A percentile compares a stretch with the other conserved stretches of the same genome.
phyloP scores from a whole-genome alignment of 1,140 invertebrate genomes.

The Centruroides sculpturatus region DNA sequence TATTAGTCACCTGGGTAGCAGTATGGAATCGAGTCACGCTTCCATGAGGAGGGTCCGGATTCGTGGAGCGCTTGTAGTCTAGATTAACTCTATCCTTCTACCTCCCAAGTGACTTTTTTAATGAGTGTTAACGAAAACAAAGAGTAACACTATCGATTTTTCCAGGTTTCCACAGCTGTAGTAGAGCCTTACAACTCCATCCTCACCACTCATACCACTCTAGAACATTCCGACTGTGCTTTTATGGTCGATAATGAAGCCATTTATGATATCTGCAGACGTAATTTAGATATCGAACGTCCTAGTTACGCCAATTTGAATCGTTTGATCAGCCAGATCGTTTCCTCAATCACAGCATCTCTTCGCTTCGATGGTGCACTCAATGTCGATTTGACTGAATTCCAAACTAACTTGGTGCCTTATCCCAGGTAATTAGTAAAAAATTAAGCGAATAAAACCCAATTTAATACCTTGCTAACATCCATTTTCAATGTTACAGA shows the following conservation, averaged over 20 bases:
- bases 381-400: slow-evolving; percentile 44
- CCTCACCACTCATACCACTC: too few species aligned
- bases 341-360: slow-evolving; percentile 36
- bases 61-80: too few species aligned
- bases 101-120: too few species aligned
- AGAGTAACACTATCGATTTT: not conserved
- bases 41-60: too few species aligned
- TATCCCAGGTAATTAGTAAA: slow-evolving; percentile 55
- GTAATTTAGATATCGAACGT: slow-evolving; percentile 49
- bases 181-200: slow-evolving; percentile 38
- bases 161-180: slow-evolving; percentile 32
- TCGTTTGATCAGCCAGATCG: slow-evolving; percentile 31
- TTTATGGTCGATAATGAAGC: slow-evolving; percentile 21
- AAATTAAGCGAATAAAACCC: not conserved
- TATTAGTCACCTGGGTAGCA: too few species aligned
- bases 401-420: slow-evolving; percentile 31
- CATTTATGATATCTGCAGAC: slow-evolving; percentile 61
- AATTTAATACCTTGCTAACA: slow-evolving; percentile 37
- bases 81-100: too few species aligned
- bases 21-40: too few species aligned
- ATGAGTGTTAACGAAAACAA: slow-evolving; percentile 8
- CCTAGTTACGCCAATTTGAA: slow-evolving; percentile 59
- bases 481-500: slow-evolving; percentile 10
- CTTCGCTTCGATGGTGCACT: slow-evolving; percentile 42
- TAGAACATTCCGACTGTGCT: too few species aligned